Conservation (phyloP, 1,140 invertebrate genomes). For the Hylaeus volcanicus region DNA sequence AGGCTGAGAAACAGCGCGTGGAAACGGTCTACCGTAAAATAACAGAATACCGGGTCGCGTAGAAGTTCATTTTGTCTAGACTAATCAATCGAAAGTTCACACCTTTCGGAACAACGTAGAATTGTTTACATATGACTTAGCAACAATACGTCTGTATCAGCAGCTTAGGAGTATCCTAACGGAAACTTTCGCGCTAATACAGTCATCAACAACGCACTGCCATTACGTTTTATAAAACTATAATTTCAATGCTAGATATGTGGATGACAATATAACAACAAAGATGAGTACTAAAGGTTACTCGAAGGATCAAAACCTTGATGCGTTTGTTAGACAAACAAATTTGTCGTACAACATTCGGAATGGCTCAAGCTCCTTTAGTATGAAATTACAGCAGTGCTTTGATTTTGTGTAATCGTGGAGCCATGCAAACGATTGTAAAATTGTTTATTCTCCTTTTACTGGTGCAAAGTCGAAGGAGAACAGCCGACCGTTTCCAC, state of each 20-base stretch:
- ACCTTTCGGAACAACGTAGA: constrained; percentile 24
- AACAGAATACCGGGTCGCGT: background rate
- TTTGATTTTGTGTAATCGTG: constrained; percentile 1
- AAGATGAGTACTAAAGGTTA: constrained; percentile 9
- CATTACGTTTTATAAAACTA: constrained; percentile 28
- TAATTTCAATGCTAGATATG: constrained; percentile 41
- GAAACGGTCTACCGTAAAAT: constrained; percentile 60
- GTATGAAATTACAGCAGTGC: background rate
- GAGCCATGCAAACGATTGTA: background rate
- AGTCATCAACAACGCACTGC: constrained; percentile 29
- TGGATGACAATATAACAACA: constrained; percentile 17
- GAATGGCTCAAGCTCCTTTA: background rate
- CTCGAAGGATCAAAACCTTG: background rate
- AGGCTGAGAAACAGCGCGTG: constrained; percentile 60
- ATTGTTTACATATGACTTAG: constrained; percentile 6
- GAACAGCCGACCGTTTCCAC: constrained; percentile 60
- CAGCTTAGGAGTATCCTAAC: constrained; percentile 21
- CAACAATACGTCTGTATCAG: constrained; percentile 21
- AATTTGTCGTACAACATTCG: background rate
- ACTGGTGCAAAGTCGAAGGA: background rate
- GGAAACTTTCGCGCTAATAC: constrained; percentile 30
- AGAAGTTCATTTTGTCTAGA: constrained; percentile 10
- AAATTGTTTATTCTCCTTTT: constrained; percentile 10
- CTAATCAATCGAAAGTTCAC: constrained; percentile 13
- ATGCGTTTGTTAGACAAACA: constrained; percentile 4